Percentiles rank a stretch among this genome's conserved stretches.
Evolutionary conservation across 1,140 invertebrate species (phyloP).

Genomic region (Sitobion miscanthi): DNA sequence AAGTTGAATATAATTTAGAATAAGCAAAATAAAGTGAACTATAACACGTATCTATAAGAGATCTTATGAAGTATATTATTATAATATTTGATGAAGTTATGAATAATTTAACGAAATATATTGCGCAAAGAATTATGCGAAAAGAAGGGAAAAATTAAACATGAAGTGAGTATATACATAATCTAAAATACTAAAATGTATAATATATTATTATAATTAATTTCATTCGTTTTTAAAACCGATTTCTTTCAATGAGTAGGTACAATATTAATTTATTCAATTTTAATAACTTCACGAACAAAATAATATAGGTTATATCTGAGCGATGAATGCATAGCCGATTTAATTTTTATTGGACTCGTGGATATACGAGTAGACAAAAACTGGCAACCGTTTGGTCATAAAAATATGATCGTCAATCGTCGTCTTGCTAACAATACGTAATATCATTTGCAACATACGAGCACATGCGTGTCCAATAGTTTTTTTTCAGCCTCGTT

Average conservation of each 20-base stretch:
- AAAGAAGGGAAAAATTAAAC: not conserved
- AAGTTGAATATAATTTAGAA: too few species aligned
- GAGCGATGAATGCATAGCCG: not conserved
- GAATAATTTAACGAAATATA: not conserved
- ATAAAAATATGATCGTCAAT: not conserved
- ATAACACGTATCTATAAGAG: not conserved
- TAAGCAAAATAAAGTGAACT: too few species aligned
- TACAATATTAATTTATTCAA: not conserved
- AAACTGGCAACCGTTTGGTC: not conserved
- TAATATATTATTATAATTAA: not conserved
- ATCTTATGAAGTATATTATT: not conserved
- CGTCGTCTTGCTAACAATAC: not conserved
- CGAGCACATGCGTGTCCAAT: not conserved
- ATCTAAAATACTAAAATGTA: not conserved
- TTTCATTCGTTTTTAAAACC: not conserved
- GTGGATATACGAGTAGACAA: not conserved
- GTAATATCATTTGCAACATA: not conserved
- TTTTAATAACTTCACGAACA: not conserved
- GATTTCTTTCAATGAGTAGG: not conserved
- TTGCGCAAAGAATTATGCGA: not conserved
- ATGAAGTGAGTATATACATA: not conserved
- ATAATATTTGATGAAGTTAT: not conserved
- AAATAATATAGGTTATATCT: not conserved
- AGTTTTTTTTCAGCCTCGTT: slow-evolving; percentile 26
- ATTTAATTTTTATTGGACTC: not conserved